These are phyloP conservation scores for Asarcornis scutulata DNA, from an alignment of 2,113 vertebrate species.

Conservation along the genomic window DNA sequence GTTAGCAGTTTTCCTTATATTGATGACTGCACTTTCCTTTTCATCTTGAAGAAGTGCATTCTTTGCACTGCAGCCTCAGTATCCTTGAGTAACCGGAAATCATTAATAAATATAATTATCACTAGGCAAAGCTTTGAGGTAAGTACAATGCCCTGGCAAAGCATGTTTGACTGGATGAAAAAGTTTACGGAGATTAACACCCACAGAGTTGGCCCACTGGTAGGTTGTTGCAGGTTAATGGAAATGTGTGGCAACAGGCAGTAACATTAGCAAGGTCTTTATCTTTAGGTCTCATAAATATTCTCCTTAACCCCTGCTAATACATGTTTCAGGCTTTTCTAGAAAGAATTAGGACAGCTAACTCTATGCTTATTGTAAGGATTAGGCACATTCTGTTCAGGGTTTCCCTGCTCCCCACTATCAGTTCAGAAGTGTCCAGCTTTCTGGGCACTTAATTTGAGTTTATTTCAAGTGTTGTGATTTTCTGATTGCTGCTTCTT, in stretches of 20 bases:
- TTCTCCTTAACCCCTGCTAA: conserved; percentile 27
- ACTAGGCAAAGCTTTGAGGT: background rate
- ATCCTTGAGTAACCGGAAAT: conserved; percentile 29
- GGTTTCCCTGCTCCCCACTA: background rate
- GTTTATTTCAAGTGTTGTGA: background rate
- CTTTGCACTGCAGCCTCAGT: background rate
- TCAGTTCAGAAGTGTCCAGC: accelerated
- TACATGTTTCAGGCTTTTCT: conserved; percentile 6
- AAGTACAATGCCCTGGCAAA: background rate
- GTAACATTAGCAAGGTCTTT: conserved; percentile 37
- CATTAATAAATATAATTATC: conserved; percentile 22
- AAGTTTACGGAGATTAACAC: conserved; percentile 32
- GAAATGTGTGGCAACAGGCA: conserved; percentile 50
- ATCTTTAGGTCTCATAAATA: conserved; percentile 39
- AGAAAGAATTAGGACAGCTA: background rate
- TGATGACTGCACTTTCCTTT: background rate
- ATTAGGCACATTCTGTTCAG: background rate
- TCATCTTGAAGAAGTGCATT: background rate
- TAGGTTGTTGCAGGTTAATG: conserved; percentile 48
- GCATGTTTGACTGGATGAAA: background rate
- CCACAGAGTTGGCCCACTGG: conserved; percentile 12
- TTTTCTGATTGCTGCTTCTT: background rate
- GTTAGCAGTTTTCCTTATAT: background rate
- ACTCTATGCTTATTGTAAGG: background rate
- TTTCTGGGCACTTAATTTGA: background rate